These are phyloP conservation scores for Takifugu flavidus DNA, from an alignment of 2,113 vertebrate genomes.

Conservation along the genomic window DNA sequence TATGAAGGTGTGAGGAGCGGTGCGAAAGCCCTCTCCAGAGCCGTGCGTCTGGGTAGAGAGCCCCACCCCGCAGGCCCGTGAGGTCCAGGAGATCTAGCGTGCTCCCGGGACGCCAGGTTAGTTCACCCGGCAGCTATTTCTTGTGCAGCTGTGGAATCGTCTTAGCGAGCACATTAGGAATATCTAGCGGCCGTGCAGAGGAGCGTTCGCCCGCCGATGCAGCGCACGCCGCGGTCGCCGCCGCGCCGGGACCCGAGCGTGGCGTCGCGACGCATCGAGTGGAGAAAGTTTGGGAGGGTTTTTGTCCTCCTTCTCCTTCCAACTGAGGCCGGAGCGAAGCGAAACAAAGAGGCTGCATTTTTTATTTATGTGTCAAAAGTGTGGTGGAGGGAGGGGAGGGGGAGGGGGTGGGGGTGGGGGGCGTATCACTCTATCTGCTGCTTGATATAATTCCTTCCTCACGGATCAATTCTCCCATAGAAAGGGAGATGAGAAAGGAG, in stretches of 20 bases:
- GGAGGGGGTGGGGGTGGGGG: conserved; percentile 32
- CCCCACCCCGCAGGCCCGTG: conserved; percentile 11
- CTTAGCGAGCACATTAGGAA: conserved; percentile 63
- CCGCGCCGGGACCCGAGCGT: too few relatives aligned
- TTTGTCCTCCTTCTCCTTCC: conserved; percentile 54
- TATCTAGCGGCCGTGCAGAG: conserved; percentile 78
- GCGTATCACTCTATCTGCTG: conserved; percentile 63
- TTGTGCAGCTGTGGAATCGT: conserved; percentile 65
- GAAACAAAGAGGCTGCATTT: conserved; percentile 74
- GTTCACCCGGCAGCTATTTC: conserved; percentile 75
- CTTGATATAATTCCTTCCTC: conserved; percentile 67
- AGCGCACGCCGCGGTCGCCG: too few relatives aligned
- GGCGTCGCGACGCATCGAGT: conserved; percentile 10
- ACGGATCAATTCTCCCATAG: conserved; percentile 75
- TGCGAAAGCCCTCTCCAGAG: not conserved
- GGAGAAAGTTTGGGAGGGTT: conserved; percentile 58
- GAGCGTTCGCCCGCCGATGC: conserved; percentile 31
- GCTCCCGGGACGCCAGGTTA: conserved; percentile 54
- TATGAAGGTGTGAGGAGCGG: not conserved
- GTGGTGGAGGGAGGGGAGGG: conserved; percentile 55
- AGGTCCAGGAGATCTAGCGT: conserved; percentile 24
- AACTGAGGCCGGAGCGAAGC: conserved; percentile 44
- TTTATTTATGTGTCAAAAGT: conserved; percentile 78
- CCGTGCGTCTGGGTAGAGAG: not conserved
- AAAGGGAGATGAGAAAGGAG: conserved; percentile 56